phyloP scores from a whole-genome alignment of 2,797 vertebrate genomes.

The Crenuchus spilurus region DNA sequence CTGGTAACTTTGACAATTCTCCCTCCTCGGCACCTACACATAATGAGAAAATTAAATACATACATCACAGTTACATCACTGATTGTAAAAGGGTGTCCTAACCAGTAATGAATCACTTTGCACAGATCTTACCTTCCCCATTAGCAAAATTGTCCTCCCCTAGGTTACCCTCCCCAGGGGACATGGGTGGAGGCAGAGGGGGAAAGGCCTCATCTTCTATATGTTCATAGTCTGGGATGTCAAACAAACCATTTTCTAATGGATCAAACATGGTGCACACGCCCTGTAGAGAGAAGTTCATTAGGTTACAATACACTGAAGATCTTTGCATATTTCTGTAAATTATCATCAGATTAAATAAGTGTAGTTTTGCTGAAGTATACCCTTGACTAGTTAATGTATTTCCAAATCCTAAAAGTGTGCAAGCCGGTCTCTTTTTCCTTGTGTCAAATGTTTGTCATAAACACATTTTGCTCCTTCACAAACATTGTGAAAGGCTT shows the following conservation, averaged over 20 bases:
- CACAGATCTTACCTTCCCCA: constrained; percentile 51
- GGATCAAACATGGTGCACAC: constrained; percentile 49
- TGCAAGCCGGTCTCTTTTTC: no score
- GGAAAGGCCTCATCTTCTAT: constrained; percentile 85
- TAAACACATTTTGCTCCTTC: no score
- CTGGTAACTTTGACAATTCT: constrained; percentile 74
- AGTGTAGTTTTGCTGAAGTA: no score
- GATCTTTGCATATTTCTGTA: not conserved
- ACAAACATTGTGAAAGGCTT: no score
- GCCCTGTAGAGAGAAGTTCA: constrained; percentile 34
- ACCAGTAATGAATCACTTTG: not conserved
- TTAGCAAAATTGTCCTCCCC: constrained; percentile 68
- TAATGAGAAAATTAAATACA: not conserved
- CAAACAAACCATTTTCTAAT: constrained; percentile 67
- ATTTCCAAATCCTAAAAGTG: no score
- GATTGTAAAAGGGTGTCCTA: not conserved
- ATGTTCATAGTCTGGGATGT: constrained; percentile 76
- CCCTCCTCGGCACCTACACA: constrained; percentile 67
- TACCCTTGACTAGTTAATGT: no score
- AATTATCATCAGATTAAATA: no score
- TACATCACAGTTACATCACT: not conserved
- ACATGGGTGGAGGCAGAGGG: constrained; percentile 86
- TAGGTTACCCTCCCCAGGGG: constrained; percentile 74
- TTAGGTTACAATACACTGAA: not conserved
- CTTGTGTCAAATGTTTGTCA: no score